Base-by-base conservation (phyloP, 1,140 invertebrate species). In the Hermatobates lingyangjiaoensis region DNA sequence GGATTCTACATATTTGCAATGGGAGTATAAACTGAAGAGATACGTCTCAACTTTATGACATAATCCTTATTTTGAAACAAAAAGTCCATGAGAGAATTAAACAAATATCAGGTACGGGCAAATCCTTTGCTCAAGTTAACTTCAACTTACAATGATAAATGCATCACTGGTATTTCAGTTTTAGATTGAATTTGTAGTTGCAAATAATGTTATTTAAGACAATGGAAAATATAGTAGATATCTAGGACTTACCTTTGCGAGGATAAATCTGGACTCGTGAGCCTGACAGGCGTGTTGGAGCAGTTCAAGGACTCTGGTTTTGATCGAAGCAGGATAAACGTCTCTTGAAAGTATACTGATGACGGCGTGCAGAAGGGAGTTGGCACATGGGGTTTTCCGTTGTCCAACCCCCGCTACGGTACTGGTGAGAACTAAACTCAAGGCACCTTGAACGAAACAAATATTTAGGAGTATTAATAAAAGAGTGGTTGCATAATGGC, bases 211-310 rank as follows among this genome's bases (percentile, higher is more conserved):
- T n/a, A n/a, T n/a, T n/a, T n/a, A n/a, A n/a, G n/a, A n/a, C n/a
- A n/a, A n/a, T n/a, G n/a, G n/a, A n/a, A n/a, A n/a, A n/a, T n/a
- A n/a, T n/a, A n/a, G n/a, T n/a, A n/a, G n/a, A n/a, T n/a, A n/a
- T n/a, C n/a, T n/a, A n/a, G n/a, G n/a, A 48, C 44, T 59, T 64
- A 74, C 72, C 62, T 75, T 75, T 2, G 66, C 60, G 48, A 74
- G 63, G 3, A 68, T 62, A 30, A 69, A 61, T 50, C 74, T 61
- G 55, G 71, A 73, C 52, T 74, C 73, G 5, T 68, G 60, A 20
- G 66, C 64, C 12, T 68, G 63, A 49, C 68, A 67, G 23, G 66
- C 61, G 58, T 75, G 72, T 38, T 64, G 59, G 14, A 74, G 54
- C 23, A 74, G 55, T 28, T 71, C 63, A 55, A 76, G 70, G 27